Percentiles rank a stretch among this genome's conserved stretches.
Conservation (phyloP, 2,797 vertebrate species). For the Triplophysa bombifrons region DNA sequence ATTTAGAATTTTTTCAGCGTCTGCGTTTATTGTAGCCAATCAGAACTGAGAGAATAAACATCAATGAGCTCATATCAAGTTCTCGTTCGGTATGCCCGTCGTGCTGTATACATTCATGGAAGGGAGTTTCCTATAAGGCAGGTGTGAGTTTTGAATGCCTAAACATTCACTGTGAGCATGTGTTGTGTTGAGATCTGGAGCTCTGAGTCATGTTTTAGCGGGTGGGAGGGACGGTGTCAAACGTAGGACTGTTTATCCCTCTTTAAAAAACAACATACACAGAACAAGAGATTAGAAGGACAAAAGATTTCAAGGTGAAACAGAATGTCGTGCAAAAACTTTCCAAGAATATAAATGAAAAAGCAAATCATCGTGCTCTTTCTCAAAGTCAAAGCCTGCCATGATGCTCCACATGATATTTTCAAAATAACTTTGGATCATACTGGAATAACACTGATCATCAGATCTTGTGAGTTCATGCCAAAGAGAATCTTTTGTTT, state of each 20-base stretch:
- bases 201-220: constrained; percentile 38
- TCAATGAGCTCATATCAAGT: neutral
- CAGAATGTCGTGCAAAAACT: neutral
- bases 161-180: constrained; percentile 2
- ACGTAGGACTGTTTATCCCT: constrained; percentile 29
- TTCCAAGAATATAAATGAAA: neutral
- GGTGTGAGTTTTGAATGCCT: constrained; percentile 44
- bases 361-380: neutral
- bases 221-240: constrained; percentile 32
- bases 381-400: too few species aligned
- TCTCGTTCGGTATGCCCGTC: neutral
- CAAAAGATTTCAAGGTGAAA: constrained; percentile 8
- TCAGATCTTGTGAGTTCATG: too few species aligned
- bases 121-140: constrained; percentile 39
- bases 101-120: neutral
- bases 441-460: too few species aligned
- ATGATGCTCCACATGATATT: neutral
- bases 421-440: neutral
- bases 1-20: neutral
- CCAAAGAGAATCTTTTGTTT: too few species aligned
- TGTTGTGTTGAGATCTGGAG: constrained; percentile 38
- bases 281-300: neutral
- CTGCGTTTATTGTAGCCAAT: neutral
- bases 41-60: neutral
- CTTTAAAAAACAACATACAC: constrained; percentile 4